Conservation (phyloP, 2,888 invertebrate genomes). For the Pyralis farinalis region DNA sequence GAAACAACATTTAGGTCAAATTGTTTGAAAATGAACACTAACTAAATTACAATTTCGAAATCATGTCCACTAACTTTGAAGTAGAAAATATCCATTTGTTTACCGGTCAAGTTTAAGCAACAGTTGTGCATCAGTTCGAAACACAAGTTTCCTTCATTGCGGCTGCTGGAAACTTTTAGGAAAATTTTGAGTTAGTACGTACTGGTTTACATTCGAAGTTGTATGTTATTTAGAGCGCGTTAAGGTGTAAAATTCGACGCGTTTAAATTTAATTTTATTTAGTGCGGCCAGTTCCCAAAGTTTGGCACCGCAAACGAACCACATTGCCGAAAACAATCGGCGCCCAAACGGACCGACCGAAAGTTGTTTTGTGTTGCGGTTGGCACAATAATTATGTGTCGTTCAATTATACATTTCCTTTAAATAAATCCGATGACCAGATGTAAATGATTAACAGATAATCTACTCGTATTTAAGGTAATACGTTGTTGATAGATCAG, state of each 20-base stretch:
- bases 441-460: no score
- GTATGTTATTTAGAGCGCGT: neutral
- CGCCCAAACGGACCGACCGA: constrained; percentile 32
- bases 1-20: no score
- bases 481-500: no score
- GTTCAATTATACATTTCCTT: no score
- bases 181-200: constrained; percentile 11
- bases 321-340: constrained; percentile 59
- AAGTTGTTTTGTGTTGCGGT: constrained; percentile 31
- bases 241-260: no score
- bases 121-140: constrained; percentile 28
- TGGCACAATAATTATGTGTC: neutral
- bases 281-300: neutral
- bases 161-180: constrained; percentile 18
- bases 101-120: constrained; percentile 30
- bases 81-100: constrained; percentile 16
- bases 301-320: constrained; percentile 46
- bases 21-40: neutral
- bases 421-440: no score
- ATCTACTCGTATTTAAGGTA: no score
- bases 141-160: constrained; percentile 24
- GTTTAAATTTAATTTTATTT: constrained; percentile 1
- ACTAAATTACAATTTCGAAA: neutral
- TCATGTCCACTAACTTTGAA: constrained; percentile 2
- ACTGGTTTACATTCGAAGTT: neutral